Conservation (phyloP, 2,888 invertebrate genomes). For the Leptopterna dolabrata region DNA sequence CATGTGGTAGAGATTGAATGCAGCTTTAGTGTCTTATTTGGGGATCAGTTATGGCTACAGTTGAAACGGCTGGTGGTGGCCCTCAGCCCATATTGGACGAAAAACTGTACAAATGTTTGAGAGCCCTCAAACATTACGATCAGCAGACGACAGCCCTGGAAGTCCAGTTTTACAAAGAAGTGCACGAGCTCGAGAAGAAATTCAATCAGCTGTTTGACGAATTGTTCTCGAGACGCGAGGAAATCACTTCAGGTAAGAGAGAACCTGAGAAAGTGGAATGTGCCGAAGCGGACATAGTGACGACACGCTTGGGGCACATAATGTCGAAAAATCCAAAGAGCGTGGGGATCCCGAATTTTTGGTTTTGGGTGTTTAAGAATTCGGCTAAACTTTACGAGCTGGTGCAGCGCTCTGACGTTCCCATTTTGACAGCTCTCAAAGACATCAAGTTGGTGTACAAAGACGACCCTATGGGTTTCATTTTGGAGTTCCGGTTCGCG, state of each 20-base stretch:
- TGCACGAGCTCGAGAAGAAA: constrained; percentile 30
- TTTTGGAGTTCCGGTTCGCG: constrained; percentile 38
- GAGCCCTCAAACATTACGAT: constrained; percentile 11
- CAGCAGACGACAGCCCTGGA: constrained; percentile 18
- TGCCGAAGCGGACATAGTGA: constrained; percentile 20
- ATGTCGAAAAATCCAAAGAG: constrained; percentile 25
- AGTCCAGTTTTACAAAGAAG: constrained; percentile 29
- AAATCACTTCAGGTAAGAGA: constrained; percentile 36
- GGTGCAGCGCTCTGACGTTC: constrained; percentile 38
- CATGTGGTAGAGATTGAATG: background rate
- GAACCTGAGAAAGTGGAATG: constrained; percentile 24
- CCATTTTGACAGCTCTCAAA: background rate
- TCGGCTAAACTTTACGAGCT: constrained; percentile 39
- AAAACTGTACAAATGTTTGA: background rate
- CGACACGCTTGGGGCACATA: constrained; percentile 7
- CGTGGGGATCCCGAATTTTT: constrained; percentile 25
- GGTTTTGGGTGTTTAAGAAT: constrained; percentile 47
- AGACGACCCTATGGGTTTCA: constrained; percentile 39
- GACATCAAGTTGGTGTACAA: constrained; percentile 37
- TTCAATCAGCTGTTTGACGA: constrained; percentile 34
- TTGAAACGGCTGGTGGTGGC: background rate
- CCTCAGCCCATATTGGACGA: background rate
- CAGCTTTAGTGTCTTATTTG: background rate
- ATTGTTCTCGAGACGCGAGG: constrained; percentile 15
- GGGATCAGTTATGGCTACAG: background rate